Percentiles rank a stretch among this genome's conserved stretches.
Evolutionary conservation across 2,113 vertebrate species (phyloP).

Genomic region (Ctenomys sociabilis): DNA sequence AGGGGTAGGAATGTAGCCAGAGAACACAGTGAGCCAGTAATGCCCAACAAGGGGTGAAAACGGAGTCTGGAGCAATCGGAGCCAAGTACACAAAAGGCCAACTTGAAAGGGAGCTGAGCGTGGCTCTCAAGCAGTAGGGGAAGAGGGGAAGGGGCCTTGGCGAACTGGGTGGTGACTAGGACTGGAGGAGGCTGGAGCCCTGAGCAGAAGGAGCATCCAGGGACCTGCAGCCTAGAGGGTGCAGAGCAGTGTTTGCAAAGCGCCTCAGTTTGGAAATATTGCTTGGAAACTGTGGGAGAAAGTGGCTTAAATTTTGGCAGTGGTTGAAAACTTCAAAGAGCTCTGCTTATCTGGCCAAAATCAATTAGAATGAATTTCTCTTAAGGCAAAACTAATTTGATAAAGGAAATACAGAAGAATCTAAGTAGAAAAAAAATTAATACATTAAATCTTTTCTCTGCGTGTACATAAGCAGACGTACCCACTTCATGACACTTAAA

Average conservation of each 20-base stretch:
- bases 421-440: slow-evolving; percentile 27
- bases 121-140: neutral
- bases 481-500: neutral
- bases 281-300: slow-evolving; percentile 35
- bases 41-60: slow-evolving; percentile 55
- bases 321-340: slow-evolving; percentile 1
- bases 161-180: neutral
- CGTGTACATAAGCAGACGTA: neutral
- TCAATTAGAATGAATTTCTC: slow-evolving; percentile 51
- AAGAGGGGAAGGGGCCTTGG: neutral
- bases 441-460: neutral
- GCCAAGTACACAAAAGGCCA: neutral
- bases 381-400: slow-evolving; percentile 51
- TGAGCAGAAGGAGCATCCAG: neutral
- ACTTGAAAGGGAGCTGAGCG: neutral
- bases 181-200: neutral
- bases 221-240: neutral
- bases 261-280: slow-evolving; percentile 16
- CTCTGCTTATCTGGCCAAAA: slow-evolving; percentile 41
- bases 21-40: slow-evolving; percentile 56
- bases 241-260: slow-evolving; percentile 20
- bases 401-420: slow-evolving; percentile 46
- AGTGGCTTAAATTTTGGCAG: slow-evolving; percentile 27
- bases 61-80: neutral
- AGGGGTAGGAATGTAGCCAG: slow-evolving; percentile 6